A percentile compares a stretch with the other conserved stretches of the same genome.
Evolutionary conservation across 2,113 vertebrate genomes (phyloP).

Genomic region (Talpa occidentalis): DNA sequence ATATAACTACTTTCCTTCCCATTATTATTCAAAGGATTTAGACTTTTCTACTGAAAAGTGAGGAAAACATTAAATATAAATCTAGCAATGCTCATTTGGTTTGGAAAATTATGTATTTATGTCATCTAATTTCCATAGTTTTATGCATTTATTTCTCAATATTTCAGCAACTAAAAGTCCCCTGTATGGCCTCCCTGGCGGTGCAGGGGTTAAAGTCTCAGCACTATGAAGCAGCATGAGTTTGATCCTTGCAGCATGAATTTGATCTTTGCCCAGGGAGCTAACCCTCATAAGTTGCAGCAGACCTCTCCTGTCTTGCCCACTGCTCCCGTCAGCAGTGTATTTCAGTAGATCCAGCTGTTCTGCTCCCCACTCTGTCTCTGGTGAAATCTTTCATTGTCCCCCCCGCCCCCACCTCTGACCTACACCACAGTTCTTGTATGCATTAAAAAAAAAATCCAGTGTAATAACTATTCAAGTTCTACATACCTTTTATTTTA

Average conservation of each 20-base stretch:
- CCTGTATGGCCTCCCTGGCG: background rate
- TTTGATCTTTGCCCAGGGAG: no score
- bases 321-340: no score
- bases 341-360: no score
- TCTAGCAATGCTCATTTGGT: background rate
- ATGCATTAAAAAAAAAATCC: background rate
- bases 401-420: no score
- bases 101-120: background rate
- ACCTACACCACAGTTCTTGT: no score
- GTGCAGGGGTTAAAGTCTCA: no score
- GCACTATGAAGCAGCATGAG: no score
- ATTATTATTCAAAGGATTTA: constrained; percentile 60
- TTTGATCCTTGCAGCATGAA: no score
- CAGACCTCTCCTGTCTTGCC: no score
- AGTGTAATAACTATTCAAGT: background rate
- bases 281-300: no score
- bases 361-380: no score
- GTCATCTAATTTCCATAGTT: background rate
- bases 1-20: constrained; percentile 67
- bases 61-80: background rate
- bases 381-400: no score
- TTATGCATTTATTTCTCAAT: background rate
- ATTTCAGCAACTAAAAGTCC: background rate
- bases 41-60: background rate
- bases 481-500: background rate